phyloP scores from a whole-genome alignment of 1,140 invertebrate species.

The Lepidurus couesii region DNA sequence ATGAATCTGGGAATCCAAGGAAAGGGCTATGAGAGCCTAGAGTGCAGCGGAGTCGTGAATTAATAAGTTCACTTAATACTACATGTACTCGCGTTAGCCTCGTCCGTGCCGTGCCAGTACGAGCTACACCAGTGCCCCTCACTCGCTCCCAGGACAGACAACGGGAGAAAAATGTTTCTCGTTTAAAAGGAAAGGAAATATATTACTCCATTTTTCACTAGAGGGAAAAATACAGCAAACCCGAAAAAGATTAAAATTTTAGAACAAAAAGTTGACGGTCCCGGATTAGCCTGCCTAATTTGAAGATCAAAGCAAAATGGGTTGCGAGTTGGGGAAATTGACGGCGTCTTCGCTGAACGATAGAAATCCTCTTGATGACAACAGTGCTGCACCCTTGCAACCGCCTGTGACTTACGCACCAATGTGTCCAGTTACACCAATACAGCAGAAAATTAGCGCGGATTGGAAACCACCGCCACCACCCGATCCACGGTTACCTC shows the following conservation, averaged over 20 bases:
- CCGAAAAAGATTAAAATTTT: neutral
- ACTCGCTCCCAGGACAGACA: no score
- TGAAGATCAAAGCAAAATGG: neutral
- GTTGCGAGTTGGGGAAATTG: constrained; percentile 15
- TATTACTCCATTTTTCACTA: no score
- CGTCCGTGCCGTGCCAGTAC: neutral
- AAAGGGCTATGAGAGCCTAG: neutral
- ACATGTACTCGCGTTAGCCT: neutral
- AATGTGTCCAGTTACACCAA: neutral
- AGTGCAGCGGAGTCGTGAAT: neutral
- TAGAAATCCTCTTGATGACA: constrained; percentile 1
- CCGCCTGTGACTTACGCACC: neutral
- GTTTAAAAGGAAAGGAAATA: no score
- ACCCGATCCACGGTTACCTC: constrained; percentile 68
- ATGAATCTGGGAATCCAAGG: neutral
- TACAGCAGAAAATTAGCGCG: neutral
- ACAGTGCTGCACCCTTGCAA: neutral
- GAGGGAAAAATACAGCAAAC: no score
- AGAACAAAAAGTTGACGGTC: neutral
- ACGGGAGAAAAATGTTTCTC: no score
- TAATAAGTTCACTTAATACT: neutral
- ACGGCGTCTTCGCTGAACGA: neutral
- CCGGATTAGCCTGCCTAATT: neutral
- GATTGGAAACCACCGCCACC: constrained; percentile 19
- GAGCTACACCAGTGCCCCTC: neutral